A percentile compares a stretch with the other conserved stretches of the same genome.
phyloP scores from a whole-genome alignment of 2,797 vertebrate species.

The Dallia pectoralis region DNA sequence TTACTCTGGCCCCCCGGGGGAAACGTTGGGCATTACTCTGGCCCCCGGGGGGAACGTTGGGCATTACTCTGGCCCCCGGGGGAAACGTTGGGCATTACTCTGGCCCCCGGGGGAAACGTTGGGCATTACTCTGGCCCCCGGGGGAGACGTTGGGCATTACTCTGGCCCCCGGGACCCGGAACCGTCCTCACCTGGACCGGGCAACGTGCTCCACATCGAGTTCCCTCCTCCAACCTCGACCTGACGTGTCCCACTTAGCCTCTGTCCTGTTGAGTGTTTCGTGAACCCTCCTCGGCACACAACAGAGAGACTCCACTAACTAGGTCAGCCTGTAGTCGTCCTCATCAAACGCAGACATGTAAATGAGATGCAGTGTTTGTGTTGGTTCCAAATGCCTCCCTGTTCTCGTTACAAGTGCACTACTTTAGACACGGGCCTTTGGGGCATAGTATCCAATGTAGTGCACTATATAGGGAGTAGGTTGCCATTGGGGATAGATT shows the following conservation, averaged over 20 bases:
- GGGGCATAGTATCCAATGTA: neutral
- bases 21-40: too few relatives aligned
- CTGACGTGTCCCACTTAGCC: slow-evolving; percentile 33
- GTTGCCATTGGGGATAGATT: neutral
- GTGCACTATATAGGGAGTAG: neutral
- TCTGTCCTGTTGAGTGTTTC: slow-evolving; percentile 51
- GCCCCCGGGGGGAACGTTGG: too few relatives aligned
- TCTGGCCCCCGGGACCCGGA: neutral
- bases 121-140: too few relatives aligned
- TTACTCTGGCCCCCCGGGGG: too few relatives aligned
- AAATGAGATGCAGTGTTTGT: slow-evolving; percentile 36
- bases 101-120: too few relatives aligned
- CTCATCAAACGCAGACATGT: slow-evolving; percentile 56
- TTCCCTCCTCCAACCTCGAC: neutral
- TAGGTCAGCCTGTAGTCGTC: slow-evolving; percentile 50
- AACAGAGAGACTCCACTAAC: slow-evolving; percentile 47
- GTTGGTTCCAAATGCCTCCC: neutral
- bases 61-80: too few relatives aligned
- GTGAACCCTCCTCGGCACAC: slow-evolving; percentile 47
- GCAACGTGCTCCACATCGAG: too few relatives aligned
- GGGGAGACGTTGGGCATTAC: too few relatives aligned
- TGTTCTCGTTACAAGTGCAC: neutral
- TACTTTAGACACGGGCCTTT: neutral
- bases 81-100: too few relatives aligned
- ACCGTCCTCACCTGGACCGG: neutral